Percentiles rank a stretch among this genome's conserved stretches.
Evolutionary conservation across 2,888 invertebrate genomes (phyloP).

Genomic region (Podabrus alpinus): DNA sequence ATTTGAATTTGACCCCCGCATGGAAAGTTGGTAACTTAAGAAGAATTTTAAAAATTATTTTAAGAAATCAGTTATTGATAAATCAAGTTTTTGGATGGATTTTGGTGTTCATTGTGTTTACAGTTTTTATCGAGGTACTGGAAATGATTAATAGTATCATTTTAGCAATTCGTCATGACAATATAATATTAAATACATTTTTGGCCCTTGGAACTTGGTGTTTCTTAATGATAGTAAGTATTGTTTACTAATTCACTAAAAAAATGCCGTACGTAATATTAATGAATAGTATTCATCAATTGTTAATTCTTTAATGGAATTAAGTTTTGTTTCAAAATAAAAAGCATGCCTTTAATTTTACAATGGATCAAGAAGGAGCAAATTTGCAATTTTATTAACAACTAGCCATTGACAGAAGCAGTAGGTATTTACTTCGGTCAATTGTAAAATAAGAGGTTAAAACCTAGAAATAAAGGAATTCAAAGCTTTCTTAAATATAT

Average conservation of each 20-base stretch:
- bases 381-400: no score
- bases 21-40: not conserved
- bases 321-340: no score
- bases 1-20: not conserved
- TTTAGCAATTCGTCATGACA: not conserved
- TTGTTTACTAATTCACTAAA: not conserved
- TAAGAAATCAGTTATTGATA: not conserved
- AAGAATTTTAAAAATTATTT: not conserved
- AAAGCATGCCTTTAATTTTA: no score
- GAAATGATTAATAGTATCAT: not conserved
- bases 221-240: not conserved
- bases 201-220: not conserved
- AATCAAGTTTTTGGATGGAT: not conserved
- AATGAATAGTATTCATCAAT: no score
- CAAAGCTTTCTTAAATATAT: no score
- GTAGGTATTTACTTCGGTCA: no score
- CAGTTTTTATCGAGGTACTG: not conserved
- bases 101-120: not conserved
- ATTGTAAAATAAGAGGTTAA: no score
- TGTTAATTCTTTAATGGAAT: no score
- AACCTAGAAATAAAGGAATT: no score
- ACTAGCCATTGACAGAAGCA: no score
- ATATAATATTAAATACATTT: not conserved
- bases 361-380: no score
- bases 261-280: no score